Conservation (phyloP, 2,888 invertebrate genomes). For the Myathropa florea region DNA sequence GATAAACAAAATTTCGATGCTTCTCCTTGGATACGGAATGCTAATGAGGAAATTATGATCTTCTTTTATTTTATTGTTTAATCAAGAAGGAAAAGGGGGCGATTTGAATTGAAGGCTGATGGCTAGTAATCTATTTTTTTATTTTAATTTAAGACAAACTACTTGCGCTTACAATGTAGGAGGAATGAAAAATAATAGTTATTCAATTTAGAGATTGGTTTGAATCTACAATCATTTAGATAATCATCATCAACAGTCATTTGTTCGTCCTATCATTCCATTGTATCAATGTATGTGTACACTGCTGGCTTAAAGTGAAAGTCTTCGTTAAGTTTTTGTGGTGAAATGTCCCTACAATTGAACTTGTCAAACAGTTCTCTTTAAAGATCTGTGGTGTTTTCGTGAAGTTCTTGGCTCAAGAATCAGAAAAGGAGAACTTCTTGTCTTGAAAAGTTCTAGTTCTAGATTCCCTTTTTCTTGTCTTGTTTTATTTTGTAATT, state of each 20-base stretch:
- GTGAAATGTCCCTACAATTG: neutral
- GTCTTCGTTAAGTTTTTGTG: neutral
- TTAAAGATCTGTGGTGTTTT: too few relatives aligned
- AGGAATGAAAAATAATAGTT: conserved; percentile 3
- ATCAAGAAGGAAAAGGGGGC: conserved; percentile 27
- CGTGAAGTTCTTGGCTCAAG: too few relatives aligned
- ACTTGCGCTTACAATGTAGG: conserved; percentile 43
- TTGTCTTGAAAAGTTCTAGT: too few relatives aligned
- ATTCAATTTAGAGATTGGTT: conserved; percentile 9
- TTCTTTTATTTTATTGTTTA: neutral
- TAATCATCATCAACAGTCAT: conserved; percentile 39
- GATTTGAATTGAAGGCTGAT: conserved; percentile 41
- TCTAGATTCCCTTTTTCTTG: too few relatives aligned
- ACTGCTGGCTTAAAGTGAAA: conserved; percentile 32
- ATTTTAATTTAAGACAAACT: conserved; percentile 14
- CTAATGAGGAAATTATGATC: conserved; percentile 62
- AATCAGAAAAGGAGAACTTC: too few relatives aligned
- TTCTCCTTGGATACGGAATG: conserved; percentile 63
- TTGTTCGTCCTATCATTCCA: conserved; percentile 47
- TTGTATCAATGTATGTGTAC: conserved; percentile 35
- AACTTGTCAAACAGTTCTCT: neutral
- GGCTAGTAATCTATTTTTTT: conserved; percentile 1
- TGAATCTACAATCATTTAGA: conserved; percentile 14
- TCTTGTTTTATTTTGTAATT: too few relatives aligned
- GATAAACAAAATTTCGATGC: conserved; percentile 21